Evolutionary conservation across 2,797 vertebrate genomes (phyloP).

Genomic region (Poeciliopsis gracilis): DNA sequence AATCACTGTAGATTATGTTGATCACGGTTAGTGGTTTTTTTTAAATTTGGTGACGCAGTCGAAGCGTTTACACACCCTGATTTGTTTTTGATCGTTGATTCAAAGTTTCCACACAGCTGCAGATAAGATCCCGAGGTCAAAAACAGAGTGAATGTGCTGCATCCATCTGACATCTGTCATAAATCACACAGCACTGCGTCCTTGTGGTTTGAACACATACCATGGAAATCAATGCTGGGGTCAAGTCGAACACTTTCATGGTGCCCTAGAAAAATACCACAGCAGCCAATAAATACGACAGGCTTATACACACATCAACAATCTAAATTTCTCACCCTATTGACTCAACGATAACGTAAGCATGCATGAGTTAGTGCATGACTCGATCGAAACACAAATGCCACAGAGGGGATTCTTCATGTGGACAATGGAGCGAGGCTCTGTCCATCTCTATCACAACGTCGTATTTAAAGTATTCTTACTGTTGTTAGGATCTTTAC

Average conservation of each 20-base stretch:
- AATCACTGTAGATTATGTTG: not conserved
- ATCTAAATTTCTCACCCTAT: conserved; percentile 53
- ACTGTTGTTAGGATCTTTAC: not conserved
- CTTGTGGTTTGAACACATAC: conserved; percentile 76
- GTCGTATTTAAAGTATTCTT: not conserved
- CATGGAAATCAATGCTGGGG: conserved; percentile 79
- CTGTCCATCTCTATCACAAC: not conserved
- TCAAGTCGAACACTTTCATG: conserved; percentile 70
- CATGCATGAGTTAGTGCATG: conserved; percentile 9
- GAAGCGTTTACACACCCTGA: not conserved
- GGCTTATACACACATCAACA: conserved; percentile 67
- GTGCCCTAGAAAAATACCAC: conserved; percentile 65
- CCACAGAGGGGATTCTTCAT: conserved; percentile 30
- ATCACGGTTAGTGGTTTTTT: not conserved
- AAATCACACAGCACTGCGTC: conserved; percentile 71
- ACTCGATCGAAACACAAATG: conserved; percentile 41
- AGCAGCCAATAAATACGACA: conserved; percentile 72
- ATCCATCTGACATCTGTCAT: conserved; percentile 71
- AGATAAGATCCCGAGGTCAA: conserved; percentile 28
- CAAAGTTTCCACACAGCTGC: not conserved
- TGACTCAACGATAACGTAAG: conserved; percentile 46
- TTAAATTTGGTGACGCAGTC: not conserved
- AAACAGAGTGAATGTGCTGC: conserved; percentile 28
- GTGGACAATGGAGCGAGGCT: not conserved
- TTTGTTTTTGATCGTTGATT: not conserved